These are phyloP conservation scores for Pantherophis vulpinus DNA, from an alignment of 2,797 vertebrate species.

Conservation along the genomic window DNA sequence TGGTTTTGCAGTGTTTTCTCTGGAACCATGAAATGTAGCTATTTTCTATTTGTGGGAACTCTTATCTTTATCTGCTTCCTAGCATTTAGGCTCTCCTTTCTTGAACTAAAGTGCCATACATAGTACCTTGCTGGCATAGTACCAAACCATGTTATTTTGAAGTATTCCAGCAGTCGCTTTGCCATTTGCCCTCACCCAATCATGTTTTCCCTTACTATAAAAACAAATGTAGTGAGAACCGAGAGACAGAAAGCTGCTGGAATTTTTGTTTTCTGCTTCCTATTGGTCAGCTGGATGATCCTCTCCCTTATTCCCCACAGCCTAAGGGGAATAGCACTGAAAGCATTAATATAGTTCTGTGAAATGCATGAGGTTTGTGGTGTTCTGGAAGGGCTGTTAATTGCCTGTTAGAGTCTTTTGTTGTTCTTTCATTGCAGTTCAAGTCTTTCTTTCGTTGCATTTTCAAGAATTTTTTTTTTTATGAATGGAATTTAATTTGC, in stretches of 20 bases:
- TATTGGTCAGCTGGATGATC: not conserved
- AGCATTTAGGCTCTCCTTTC: not conserved
- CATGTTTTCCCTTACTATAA: not conserved
- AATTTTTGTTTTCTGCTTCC: not conserved
- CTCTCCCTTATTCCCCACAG: not conserved
- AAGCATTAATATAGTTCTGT: not conserved
- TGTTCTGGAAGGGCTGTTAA: not conserved
- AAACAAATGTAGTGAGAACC: not conserved
- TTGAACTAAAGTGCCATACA: not conserved
- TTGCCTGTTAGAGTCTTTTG: not conserved
- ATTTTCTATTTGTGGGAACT: not conserved
- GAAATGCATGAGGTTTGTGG: not conserved
- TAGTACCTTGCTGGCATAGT: not conserved
- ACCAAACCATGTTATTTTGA: not conserved
- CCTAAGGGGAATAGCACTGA: not conserved
- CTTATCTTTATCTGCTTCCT: not conserved
- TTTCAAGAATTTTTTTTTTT: constrained; percentile 27
- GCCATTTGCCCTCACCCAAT: not conserved
- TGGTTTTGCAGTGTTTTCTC: not conserved
- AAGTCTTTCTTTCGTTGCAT: constrained; percentile 20
- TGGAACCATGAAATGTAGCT: not conserved
- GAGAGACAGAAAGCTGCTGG: not conserved
- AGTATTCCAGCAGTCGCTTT: not conserved
- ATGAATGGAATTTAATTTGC: not conserved
- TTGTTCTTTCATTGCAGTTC: not conserved